Percentiles rank a stretch among this genome's conserved stretches.
Evolutionary conservation across 2,888 invertebrate genomes (phyloP).

Genomic region (Sarcophaga caerulescens): DNA sequence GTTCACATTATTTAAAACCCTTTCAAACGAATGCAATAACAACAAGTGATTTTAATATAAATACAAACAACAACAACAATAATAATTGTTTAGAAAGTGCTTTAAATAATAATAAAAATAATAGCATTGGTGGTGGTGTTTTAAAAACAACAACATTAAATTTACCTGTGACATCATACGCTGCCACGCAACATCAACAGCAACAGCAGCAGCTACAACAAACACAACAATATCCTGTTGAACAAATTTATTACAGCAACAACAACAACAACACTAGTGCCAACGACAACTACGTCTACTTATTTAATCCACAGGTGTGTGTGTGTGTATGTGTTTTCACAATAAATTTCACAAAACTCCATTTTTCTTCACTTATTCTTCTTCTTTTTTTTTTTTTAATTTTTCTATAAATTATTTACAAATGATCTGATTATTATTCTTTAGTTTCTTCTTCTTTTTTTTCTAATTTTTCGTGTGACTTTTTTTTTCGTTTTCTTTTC

Average conservation of each 20-base stretch:
- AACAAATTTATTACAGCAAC: conserved; percentile 71
- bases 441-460: not conserved
- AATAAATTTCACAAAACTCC: not conserved
- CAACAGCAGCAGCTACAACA: conserved; percentile 58
- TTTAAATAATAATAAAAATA: conserved; percentile 60
- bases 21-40: conserved; percentile 35
- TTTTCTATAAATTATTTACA: conserved; percentile 35
- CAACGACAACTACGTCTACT: conserved; percentile 69
- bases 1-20: conserved; percentile 50
- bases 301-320: conserved; percentile 79
- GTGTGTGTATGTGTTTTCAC: not conserved
- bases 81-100: not conserved
- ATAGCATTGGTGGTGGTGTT: conserved; percentile 53
- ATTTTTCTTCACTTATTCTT: not conserved
- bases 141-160: conserved; percentile 61
- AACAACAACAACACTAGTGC: conserved; percentile 59
- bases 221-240: conserved; percentile 72
- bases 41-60: conserved; percentile 40
- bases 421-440: not conserved
- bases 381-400: conserved; percentile 67
- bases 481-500: conserved; percentile 25
- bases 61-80: conserved; percentile 64
- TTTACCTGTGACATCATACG: conserved; percentile 67
- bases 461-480: conserved; percentile 60
- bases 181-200: conserved; percentile 54